These are phyloP conservation scores for Cyprinodon brontotheroides DNA, from an alignment of 2,113 vertebrate genomes.

Conservation along the genomic window DNA sequence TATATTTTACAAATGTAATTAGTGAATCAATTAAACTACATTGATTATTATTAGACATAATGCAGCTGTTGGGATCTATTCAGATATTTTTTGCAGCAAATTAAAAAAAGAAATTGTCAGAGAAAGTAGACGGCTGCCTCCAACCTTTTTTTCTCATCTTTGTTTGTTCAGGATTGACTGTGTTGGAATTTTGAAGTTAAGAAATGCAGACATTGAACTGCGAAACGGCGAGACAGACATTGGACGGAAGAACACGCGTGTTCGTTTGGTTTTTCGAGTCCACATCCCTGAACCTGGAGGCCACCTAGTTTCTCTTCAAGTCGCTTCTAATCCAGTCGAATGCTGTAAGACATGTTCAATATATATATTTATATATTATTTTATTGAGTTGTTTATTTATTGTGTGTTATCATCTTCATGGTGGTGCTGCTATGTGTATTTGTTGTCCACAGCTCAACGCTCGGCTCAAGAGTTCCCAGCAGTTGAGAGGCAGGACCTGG, in stretches of 20 bases:
- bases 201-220: slow-evolving; percentile 95
- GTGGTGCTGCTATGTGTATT: not conserved
- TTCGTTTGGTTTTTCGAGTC: slow-evolving; percentile 92
- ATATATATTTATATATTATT: not conserved
- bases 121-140: too few species aligned
- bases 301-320: slow-evolving; percentile 87
- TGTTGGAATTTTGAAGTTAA: slow-evolving; percentile 93
- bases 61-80: not conserved
- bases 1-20: not conserved
- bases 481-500: slow-evolving; percentile 89
- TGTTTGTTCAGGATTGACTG: slow-evolving; percentile 89
- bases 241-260: slow-evolving; percentile 94
- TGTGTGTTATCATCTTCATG: not conserved
- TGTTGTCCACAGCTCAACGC: slow-evolving; percentile 86
- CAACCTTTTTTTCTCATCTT: not conserved
- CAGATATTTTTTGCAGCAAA: not conserved
- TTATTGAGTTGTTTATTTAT: not conserved
- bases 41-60: not conserved
- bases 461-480: slow-evolving; percentile 92
- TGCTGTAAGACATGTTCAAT: slow-evolving; percentile 87
- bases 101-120: not conserved
- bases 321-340: slow-evolving; percentile 90
- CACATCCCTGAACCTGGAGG: slow-evolving; percentile 88
- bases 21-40: not conserved
- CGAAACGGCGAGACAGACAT: slow-evolving; percentile 95